These are phyloP conservation scores for Leptatherina wallacei DNA, from an alignment of 2,797 vertebrate species.

Conservation along the genomic window DNA sequence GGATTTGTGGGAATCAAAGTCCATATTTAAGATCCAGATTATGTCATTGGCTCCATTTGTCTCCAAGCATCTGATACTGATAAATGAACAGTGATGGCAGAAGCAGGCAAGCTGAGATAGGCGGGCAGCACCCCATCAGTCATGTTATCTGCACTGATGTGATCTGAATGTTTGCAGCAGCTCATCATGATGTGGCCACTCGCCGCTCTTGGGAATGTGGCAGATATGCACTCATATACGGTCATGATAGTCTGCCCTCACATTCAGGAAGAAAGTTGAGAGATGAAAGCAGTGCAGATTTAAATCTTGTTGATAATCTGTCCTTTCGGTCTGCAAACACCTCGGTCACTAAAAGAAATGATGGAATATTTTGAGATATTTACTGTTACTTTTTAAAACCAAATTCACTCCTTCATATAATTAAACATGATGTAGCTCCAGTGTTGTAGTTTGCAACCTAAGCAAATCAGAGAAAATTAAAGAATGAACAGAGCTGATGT, in stretches of 20 bases:
- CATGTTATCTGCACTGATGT: conserved; percentile 64
- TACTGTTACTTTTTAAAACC: background rate
- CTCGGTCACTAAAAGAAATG: background rate
- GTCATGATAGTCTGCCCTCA: conserved; percentile 37
- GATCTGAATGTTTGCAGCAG: conserved; percentile 42
- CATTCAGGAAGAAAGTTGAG: background rate
- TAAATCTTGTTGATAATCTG: conserved; percentile 21
- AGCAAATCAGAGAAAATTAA: no score
- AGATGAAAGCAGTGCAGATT: conserved; percentile 17
- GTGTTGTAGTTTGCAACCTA: background rate
- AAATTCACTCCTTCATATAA: background rate
- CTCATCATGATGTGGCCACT: conserved; percentile 40
- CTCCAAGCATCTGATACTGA: conserved; percentile 73
- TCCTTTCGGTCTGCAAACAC: conserved; percentile 12
- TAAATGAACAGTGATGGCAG: conserved; percentile 60
- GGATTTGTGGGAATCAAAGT: conserved; percentile 74
- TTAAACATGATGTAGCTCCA: background rate
- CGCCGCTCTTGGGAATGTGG: conserved; percentile 12
- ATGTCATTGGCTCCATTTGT: conserved; percentile 70
- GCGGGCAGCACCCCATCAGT: conserved; percentile 54
- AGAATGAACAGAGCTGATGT: background rate
- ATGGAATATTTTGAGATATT: no score
- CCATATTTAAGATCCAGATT: conserved; percentile 69
- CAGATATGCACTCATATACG: conserved; percentile 6
- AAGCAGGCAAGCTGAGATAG: conserved; percentile 42